Evolutionary conservation across 92 coral and sea anemone species (phyloP).

Genomic region (Porites cylindrica): DNA sequence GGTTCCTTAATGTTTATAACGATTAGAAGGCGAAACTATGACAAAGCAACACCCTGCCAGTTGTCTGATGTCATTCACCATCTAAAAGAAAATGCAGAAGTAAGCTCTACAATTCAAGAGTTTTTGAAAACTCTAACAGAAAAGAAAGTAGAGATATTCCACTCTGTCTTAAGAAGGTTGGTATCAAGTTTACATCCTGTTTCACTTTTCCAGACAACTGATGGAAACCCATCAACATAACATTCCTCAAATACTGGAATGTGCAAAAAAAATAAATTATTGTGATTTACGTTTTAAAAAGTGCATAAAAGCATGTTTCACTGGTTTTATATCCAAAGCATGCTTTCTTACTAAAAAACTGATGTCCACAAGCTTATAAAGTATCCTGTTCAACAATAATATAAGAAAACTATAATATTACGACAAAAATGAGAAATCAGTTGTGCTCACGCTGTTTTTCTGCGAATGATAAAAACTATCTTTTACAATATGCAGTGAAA

Average conservation of each 20-base stretch:
- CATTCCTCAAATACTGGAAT: not conserved
- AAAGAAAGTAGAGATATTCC: slow-evolving; percentile 60
- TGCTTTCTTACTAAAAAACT: too few species aligned
- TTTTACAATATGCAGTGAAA: too few species aligned
- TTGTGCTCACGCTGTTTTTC: too few species aligned
- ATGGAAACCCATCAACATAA: not conserved
- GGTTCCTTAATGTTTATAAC: slow-evolving; percentile 43
- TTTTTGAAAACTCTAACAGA: slow-evolving; percentile 19
- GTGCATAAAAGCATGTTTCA: too few species aligned
- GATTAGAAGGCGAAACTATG: slow-evolving; percentile 57
- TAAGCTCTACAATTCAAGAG: not conserved
- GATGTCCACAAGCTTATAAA: too few species aligned
- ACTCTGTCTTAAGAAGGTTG: slow-evolving; percentile 65
- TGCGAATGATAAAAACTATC: too few species aligned
- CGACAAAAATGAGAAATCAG: too few species aligned
- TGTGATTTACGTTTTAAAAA: too few species aligned
- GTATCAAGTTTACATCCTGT: not conserved
- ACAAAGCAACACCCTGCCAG: slow-evolving; percentile 60
- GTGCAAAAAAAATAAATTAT: too few species aligned
- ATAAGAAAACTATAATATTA: too few species aligned
- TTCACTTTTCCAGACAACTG: not conserved
- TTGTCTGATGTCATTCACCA: slow-evolving; percentile 48
- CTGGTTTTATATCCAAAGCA: too few species aligned
- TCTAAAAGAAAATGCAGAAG: not conserved
- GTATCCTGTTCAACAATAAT: too few species aligned